Evolutionary conservation across 2,888 invertebrate species (phyloP).

Genomic region (Geotrupes spiniger): DNA sequence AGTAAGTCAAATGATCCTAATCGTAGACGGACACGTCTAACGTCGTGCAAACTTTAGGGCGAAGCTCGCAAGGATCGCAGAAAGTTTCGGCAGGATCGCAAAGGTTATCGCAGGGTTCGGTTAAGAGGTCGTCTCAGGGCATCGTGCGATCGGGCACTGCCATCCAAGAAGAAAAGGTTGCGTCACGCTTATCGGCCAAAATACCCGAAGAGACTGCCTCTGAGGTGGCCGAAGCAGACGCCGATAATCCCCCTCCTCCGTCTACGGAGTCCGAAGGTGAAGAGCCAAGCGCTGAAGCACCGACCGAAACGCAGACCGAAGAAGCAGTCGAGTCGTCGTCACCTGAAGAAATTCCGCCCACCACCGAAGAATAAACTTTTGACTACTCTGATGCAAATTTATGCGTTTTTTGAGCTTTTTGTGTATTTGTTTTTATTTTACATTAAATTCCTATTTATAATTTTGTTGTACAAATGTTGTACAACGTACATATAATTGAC

Average conservation of each 20-base stretch:
- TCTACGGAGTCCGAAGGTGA: not conserved
- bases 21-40: too few relatives aligned
- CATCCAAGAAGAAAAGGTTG: not conserved
- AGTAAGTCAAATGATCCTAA: slow-evolving; percentile 1
- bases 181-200: not conserved
- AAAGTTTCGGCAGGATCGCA: slow-evolving; percentile 1
- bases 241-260: not conserved
- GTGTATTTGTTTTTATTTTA: too few relatives aligned
- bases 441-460: too few relatives aligned
- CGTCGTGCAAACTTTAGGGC: slow-evolving; percentile 1
- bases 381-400: too few relatives aligned
- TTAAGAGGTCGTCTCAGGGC: slow-evolving; percentile 10
- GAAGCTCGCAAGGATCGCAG: not conserved
- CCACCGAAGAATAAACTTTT: slow-evolving; percentile 3
- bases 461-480: too few relatives aligned
- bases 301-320: slow-evolving; percentile 8
- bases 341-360: not conserved
- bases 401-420: too few relatives aligned
- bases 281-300: slow-evolving; percentile 3
- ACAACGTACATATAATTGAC: too few relatives aligned
- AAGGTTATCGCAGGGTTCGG: not conserved
- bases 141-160: slow-evolving; percentile 1
- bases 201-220: slow-evolving; percentile 20
- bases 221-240: slow-evolving; percentile 8
- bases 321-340: too few relatives aligned